These are phyloP conservation scores for Sphaeridia pumilis DNA, from an alignment of 2,888 invertebrate species.

Conservation along the genomic window DNA sequence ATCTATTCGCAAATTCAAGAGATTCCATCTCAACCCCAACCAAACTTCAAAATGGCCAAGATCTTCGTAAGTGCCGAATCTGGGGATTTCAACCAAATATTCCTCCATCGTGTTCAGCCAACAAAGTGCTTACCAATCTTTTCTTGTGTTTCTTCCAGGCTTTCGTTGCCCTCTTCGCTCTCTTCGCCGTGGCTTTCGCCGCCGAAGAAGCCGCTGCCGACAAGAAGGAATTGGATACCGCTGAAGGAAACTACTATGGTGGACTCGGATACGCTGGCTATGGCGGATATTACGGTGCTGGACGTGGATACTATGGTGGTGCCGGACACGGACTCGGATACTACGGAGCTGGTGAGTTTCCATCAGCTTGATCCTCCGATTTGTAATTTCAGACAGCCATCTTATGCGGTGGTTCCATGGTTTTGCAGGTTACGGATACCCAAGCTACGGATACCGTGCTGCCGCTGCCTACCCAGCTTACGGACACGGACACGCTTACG, in stretches of 20 bases:
- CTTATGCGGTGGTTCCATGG: too few species aligned
- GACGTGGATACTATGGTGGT: constrained; percentile 9
- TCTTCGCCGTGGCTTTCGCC: constrained; percentile 18
- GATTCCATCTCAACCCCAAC: constrained; percentile 2
- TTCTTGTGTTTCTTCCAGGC: constrained; percentile 5
- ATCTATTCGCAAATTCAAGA: neutral
- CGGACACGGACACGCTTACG: neutral
- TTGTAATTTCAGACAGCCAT: neutral
- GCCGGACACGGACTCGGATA: constrained; percentile 3
- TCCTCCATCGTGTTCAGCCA: neutral
- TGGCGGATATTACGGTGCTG: constrained; percentile 5
- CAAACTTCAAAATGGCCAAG: constrained; percentile 9
- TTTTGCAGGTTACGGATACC: constrained; percentile 6
- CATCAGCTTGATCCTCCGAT: neutral
- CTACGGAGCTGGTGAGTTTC: neutral
- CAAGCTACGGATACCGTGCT: constrained; percentile 3
- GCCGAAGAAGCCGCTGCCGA: constrained; percentile 19
- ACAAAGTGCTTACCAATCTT: neutral
- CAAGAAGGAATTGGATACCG: constrained; percentile 18
- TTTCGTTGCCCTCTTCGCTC: constrained; percentile 17
- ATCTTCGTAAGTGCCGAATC: constrained; percentile 9
- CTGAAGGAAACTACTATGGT: constrained; percentile 21
- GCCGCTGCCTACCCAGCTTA: too few species aligned
- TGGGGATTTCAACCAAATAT: too few species aligned
- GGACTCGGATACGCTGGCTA: constrained; percentile 13